Percentiles rank a stretch among this genome's conserved stretches.
phyloP scores from a whole-genome alignment of 2,113 vertebrate species.

The Indri indri region DNA sequence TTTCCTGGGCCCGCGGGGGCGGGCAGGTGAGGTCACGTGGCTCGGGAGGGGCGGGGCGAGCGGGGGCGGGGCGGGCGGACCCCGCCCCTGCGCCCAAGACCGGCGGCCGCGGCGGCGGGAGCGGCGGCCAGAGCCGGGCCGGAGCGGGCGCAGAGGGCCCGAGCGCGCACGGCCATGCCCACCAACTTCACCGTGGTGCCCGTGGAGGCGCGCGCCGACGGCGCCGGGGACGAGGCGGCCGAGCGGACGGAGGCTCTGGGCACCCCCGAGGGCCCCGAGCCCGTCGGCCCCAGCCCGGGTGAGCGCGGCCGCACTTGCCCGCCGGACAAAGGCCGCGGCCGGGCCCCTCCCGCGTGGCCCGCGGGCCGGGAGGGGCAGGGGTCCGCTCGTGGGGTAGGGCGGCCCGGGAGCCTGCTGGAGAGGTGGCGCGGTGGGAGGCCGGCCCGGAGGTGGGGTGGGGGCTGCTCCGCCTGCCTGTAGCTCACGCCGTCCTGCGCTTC shows the following conservation, averaged over 20 bases:
- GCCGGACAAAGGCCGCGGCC: constrained; percentile 45
- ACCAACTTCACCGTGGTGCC: constrained; percentile 86
- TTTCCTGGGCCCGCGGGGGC: neutral
- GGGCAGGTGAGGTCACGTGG: constrained; percentile 71
- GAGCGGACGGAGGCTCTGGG: constrained; percentile 19
- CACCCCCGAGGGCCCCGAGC: constrained; percentile 25
- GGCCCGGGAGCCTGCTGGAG: too few relatives aligned
- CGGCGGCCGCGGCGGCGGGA: neutral
- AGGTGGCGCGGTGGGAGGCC: too few relatives aligned
- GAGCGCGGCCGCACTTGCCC: constrained; percentile 62
- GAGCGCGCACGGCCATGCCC: constrained; percentile 76
- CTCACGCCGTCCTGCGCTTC: neutral
- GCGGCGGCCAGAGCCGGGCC: neutral
- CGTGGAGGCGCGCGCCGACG: constrained; percentile 80
- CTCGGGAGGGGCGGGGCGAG: neutral
- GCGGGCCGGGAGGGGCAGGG: neutral
- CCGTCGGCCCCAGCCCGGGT: constrained; percentile 45
- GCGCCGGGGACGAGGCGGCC: constrained; percentile 17
- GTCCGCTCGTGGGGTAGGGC: too few relatives aligned
- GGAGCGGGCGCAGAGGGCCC: neutral
- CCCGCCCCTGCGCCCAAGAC: constrained; percentile 56
- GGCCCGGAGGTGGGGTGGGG: too few relatives aligned
- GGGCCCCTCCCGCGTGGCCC: neutral
- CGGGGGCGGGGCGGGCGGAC: neutral
- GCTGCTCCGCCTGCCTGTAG: too few relatives aligned